Conservation (phyloP, 2,113 vertebrate genomes). For the Gobius niger region DNA sequence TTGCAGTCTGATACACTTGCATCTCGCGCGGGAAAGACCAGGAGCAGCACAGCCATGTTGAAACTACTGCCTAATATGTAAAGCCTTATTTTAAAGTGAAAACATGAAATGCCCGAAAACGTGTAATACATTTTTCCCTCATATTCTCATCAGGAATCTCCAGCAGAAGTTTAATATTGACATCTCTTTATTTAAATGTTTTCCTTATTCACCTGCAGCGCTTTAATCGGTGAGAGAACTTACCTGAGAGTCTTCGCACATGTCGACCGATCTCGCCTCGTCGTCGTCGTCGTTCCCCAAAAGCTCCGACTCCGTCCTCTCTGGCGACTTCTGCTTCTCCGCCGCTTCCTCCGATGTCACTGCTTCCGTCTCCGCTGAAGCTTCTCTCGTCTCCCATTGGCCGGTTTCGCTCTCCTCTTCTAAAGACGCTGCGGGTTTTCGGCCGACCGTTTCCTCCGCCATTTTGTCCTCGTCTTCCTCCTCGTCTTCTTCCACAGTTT, state of each 20-base stretch:
- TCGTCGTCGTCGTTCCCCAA: background rate
- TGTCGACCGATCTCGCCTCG: background rate
- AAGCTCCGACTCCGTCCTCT: background rate
- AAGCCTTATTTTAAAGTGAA: too few species aligned
- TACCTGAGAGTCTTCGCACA: background rate
- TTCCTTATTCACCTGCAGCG: too few species aligned
- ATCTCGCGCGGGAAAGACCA: too few species aligned
- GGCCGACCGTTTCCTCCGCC: background rate
- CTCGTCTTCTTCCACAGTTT: background rate
- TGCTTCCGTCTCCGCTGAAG: background rate
- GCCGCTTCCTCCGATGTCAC: slow-evolving; percentile 6
- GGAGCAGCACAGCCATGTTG: too few species aligned
- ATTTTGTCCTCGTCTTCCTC: background rate
- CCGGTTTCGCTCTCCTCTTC: background rate
- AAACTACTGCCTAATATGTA: too few species aligned
- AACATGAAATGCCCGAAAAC: too few species aligned
- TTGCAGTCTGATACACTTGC: too few species aligned
- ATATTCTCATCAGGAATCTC: too few species aligned
- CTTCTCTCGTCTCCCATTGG: background rate
- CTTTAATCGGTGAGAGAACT: background rate
- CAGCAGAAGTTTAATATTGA: too few species aligned
- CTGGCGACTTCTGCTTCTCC: background rate
- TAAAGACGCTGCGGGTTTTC: background rate
- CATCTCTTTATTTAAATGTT: too few species aligned
- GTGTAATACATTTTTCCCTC: too few species aligned